Conservation (phyloP, 2,113 vertebrate species). For the Larimichthys crocea region DNA sequence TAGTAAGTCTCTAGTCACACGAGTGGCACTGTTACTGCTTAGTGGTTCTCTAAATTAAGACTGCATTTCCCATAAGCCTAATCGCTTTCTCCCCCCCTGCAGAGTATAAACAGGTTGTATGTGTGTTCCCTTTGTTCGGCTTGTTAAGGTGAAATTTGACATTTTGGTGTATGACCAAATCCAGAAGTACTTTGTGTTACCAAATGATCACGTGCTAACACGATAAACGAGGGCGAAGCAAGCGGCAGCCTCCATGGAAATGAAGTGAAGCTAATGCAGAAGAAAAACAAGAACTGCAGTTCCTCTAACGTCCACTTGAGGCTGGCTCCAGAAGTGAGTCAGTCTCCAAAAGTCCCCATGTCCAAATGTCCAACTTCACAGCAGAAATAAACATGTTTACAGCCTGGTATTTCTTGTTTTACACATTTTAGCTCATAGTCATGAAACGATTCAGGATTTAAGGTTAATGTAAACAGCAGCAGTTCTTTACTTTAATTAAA, state of each 20-base stretch:
- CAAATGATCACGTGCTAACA: neutral
- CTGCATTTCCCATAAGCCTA: neutral
- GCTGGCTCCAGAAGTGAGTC: too few species aligned
- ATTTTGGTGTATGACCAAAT: too few species aligned
- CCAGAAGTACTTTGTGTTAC: too few species aligned
- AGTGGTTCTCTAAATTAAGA: neutral
- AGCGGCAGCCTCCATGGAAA: too few species aligned
- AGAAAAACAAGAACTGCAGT: too few species aligned
- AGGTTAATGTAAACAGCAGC: neutral
- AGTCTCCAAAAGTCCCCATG: too few species aligned
- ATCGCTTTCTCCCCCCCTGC: neutral
- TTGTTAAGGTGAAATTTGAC: too few species aligned
- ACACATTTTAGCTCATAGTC: neutral
- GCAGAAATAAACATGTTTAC: too few species aligned
- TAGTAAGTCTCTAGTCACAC: neutral
- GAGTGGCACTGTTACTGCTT: neutral
- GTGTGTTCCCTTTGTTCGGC: neutral
- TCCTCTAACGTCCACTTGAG: too few species aligned
- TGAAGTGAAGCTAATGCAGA: too few species aligned
- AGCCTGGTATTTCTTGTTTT: neutral
- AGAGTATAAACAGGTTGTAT: neutral
- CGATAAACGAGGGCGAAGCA: neutral
- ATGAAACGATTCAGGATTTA: neutral
- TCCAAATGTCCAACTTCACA: too few species aligned
- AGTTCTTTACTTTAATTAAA: neutral